A percentile compares a stretch with the other conserved stretches of the same genome.
Evolutionary conservation across 2,113 vertebrate genomes (phyloP).

Genomic region (Speoplatyrhinus poulsoni): DNA sequence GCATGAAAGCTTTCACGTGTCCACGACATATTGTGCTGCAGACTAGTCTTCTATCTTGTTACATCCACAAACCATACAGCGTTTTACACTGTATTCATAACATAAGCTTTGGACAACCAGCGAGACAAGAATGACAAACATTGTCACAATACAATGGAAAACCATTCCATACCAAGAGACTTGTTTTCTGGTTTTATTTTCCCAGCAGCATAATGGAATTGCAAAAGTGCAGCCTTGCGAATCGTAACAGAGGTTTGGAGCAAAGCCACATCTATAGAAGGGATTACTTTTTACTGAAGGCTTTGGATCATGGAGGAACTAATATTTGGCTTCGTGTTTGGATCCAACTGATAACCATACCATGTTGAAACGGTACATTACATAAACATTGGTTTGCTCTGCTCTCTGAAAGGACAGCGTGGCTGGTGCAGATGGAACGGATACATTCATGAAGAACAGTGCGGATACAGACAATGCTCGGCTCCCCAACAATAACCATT

Average conservation of each 20-base stretch:
- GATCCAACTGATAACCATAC: conserved; percentile 65
- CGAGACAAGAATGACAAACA: conserved; percentile 79
- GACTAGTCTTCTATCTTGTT: conserved; percentile 77
- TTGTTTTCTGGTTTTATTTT: conserved; percentile 76
- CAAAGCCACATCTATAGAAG: conserved; percentile 67
- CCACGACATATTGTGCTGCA: conserved; percentile 76
- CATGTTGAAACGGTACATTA: conserved; percentile 56
- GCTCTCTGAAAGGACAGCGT: conserved; percentile 70
- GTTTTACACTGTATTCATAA: conserved; percentile 73
- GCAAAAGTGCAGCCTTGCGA: conserved; percentile 79
- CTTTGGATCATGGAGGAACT: conserved; percentile 63
- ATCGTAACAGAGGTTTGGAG: conserved; percentile 75
- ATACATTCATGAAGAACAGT: conserved; percentile 81
- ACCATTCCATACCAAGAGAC: conserved; percentile 76
- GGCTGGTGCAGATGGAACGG: conserved; percentile 77
- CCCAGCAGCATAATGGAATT: conserved; percentile 81
- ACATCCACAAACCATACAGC: conserved; percentile 76
- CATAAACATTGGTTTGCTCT: conserved; percentile 66
- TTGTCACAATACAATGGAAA: conserved; percentile 79
- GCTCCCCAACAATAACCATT: conserved; percentile 64
- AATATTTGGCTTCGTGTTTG: conserved; percentile 72
- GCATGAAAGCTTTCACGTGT: conserved; percentile 75
- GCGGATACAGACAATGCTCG: conserved; percentile 71
- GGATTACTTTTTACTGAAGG: conserved; percentile 56
- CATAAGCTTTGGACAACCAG: conserved; percentile 83